Percentiles rank a stretch among this genome's conserved stretches.
These are phyloP conservation scores for Petaurus breviceps DNA, from an alignment of 2,113 vertebrate genomes.

Conservation along the genomic window DNA sequence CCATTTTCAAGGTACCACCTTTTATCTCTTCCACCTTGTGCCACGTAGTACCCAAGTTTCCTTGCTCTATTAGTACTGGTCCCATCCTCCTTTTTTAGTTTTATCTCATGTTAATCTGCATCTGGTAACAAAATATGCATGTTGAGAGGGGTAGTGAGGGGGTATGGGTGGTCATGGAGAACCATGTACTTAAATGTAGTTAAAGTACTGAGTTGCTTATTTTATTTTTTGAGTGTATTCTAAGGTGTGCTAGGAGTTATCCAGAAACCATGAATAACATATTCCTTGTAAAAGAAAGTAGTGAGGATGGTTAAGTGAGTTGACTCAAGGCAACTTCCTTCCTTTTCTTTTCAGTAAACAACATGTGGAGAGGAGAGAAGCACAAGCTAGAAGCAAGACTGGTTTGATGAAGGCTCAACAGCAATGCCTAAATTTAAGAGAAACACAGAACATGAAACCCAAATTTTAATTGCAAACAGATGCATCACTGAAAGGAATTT, in stretches of 20 bases:
- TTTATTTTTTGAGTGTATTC: not conserved
- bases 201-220: not conserved
- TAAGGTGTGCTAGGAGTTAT: not conserved
- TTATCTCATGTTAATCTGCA: not conserved
- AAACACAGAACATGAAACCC: constrained; percentile 23
- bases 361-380: constrained; percentile 49
- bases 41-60: not conserved
- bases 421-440: constrained; percentile 31
- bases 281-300: not conserved
- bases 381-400: constrained; percentile 18
- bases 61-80: not conserved
- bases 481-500: constrained; percentile 31
- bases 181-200: not conserved
- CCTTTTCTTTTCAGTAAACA: constrained; percentile 60
- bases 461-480: constrained; percentile 55
- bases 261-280: not conserved
- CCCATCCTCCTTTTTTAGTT: not conserved
- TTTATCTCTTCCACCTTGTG: not conserved
- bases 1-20: not conserved
- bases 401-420: constrained; percentile 36
- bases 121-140: not conserved
- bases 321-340: constrained; percentile 45
- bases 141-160: not conserved
- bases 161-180: not conserved
- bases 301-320: constrained; percentile 24